Conservation (phyloP, 1,140 invertebrate genomes). For the Carposina sasakii region DNA sequence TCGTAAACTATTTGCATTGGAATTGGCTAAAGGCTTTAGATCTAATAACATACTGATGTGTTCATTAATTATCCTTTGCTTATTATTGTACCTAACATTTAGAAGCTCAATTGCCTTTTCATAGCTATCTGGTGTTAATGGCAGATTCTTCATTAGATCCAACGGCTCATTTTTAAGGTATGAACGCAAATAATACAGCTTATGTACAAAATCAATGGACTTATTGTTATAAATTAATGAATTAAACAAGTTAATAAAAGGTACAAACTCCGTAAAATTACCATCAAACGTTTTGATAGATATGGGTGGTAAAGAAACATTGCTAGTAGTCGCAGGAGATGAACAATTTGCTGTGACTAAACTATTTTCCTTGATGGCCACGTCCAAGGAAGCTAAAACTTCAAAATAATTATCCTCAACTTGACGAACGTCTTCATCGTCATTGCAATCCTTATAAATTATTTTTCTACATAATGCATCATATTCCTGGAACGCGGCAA, state of each 20-base stretch:
- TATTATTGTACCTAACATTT: background rate
- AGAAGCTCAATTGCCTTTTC: background rate
- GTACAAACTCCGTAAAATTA: background rate
- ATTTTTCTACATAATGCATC: too few species aligned
- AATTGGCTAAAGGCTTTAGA: slow-evolving; percentile 3
- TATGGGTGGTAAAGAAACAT: slow-evolving; percentile 5
- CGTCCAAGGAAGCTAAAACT: too few species aligned
- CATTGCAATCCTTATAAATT: too few species aligned
- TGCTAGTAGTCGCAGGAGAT: too few species aligned
- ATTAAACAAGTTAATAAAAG: slow-evolving; percentile 2
- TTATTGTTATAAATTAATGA: slow-evolving; percentile 1
- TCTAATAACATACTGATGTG: slow-evolving; percentile 3
- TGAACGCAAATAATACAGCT: slow-evolving; percentile 5
- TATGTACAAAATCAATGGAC: background rate
- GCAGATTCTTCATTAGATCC: slow-evolving; percentile 6
- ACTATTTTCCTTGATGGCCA: too few species aligned
- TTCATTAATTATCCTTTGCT: background rate
- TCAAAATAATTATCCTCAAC: too few species aligned
- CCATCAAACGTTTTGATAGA: background rate
- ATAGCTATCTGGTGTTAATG: background rate
- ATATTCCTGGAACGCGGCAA: too few species aligned
- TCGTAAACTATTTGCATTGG: slow-evolving; percentile 2
- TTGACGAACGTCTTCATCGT: too few species aligned
- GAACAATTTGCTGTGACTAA: too few species aligned
- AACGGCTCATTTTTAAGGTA: background rate